These are phyloP conservation scores for Drosophila arawakana DNA, from an alignment of 1,140 invertebrate species.

Conservation along the genomic window DNA sequence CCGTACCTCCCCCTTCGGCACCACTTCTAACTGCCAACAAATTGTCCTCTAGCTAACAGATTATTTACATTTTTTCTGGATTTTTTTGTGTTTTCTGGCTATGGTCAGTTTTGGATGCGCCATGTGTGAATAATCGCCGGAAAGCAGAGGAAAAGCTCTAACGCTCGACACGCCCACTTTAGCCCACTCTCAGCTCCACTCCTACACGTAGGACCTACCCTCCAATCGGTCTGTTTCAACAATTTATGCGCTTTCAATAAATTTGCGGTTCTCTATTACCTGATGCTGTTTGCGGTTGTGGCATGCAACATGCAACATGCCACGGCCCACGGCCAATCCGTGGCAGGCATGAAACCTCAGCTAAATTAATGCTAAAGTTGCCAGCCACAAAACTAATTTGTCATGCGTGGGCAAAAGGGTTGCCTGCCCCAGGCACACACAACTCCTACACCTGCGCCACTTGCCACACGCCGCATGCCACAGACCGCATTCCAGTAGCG, in stretches of 20 bases:
- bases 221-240: neutral
- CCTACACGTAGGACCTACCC: neutral
- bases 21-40: neutral
- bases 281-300: slow-evolving; percentile 45
- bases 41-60: slow-evolving; percentile 2
- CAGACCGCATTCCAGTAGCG: neutral
- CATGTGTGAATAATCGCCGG: slow-evolving; percentile 83
- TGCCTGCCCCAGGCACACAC: slow-evolving; percentile 24
- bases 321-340: neutral
- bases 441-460: slow-evolving; percentile 5
- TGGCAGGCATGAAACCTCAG: slow-evolving; percentile 54
- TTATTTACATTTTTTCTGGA: too few relatives aligned
- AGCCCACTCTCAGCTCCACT: neutral
- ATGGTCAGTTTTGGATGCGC: slow-evolving; percentile 72
- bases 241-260: slow-evolving; percentile 71
- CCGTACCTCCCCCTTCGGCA: neutral
- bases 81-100: slow-evolving; percentile 38
- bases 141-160: slow-evolving; percentile 40
- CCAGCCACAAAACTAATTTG: slow-evolving; percentile 79
- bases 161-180: too few relatives aligned
- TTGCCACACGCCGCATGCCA: slow-evolving; percentile 8
- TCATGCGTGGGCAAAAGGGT: slow-evolving; percentile 68
- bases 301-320: slow-evolving; percentile 5
- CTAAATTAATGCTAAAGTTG: slow-evolving; percentile 79
- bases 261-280: slow-evolving; percentile 80